Base-by-base conservation (phyloP, 2,797 vertebrate species). In the Phataginus tetradactyla region DNA sequence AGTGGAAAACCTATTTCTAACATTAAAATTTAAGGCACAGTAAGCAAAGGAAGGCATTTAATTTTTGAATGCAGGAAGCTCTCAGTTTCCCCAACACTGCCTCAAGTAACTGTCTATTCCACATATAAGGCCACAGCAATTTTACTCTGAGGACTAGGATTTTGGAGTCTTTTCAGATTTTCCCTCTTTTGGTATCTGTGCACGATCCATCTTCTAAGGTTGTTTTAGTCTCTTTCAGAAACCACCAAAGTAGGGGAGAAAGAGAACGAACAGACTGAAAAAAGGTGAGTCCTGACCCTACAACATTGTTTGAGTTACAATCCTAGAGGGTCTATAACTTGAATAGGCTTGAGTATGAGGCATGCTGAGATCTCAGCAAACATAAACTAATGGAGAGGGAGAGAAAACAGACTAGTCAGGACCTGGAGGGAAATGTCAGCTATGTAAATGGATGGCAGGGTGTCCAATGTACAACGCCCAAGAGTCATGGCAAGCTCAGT, bases 141-240 rank as follows among this genome's bases (percentile, higher is more conserved):
- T 90, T 90, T 53, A 96, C 49, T 90, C 49, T 53, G 63, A 94
- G 66, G 90, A 53, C 64, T 80, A 55, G 20, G 51, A 83, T 45
- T 93, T 80, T 37, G 61, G 51, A 90, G 9, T 12, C 71, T 83
- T 32, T 55, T 89, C 34, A 39, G 10, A 74, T 23, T 89, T n/a
- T 27, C 27, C 39, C 25, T 77, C 13, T 57, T 88, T 75, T 39
- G 53, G 18, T 63, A 17, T 86, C 21, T 29, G 13, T 42, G 20
- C 10, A 10, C 37, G 91, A 53, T 84, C 49, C 7, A 4, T 68
- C 81, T 96, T 80, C 87, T 96, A 34, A 95, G 32, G 27, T 42
- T 85, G 34, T 80, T 92, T 77, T 84, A 4, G 17, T 97, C 59
- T 96, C 32, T 97, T 97, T 91, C 88, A 97, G 97, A 80, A 95